Evolutionary conservation across 35 echinoderm and acorn worm species (phyloP), one percentile per base, ranked within the genome.

Genomic region (Hemicentrotus pulcherrimus): DNA sequence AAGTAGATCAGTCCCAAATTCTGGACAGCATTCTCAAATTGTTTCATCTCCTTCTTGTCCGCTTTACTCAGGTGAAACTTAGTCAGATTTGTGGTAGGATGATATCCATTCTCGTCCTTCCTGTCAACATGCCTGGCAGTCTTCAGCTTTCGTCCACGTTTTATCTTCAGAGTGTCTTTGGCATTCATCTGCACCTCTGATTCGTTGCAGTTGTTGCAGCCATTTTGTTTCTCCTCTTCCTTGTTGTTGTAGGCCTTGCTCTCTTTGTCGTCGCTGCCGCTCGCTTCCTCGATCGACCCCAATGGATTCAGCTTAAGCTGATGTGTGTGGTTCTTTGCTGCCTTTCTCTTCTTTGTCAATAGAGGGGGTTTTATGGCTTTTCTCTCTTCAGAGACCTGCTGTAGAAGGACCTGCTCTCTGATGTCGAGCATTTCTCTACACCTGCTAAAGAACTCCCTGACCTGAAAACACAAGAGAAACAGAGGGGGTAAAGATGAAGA

Each of bases 1-100:
- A 95, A 86, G 24, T 98, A 98, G 16, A 98, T 94, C 96, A 96
- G 86, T 31, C 97, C 97, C 16, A 98, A 95, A 46, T 95, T 96
- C 90, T 94, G 95, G 2, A 98, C 97, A 47, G 95, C 91, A 18
- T 95, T 61, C 16, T 95, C 96, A 59, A 94, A 98, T 70, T 95
- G 94, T 47, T 94, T 94, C 91, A 93, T 93, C 46, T 93, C 91
- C 46, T 58, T 93, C 91, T 93, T 93, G 45, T 58, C 91, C 0
- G 22, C 47, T 58, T 58, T 93, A 58, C 91, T 93, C 91, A 93
- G 28, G n/a, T 58, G 91, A 93, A 93, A 93, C 91, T 93, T 13
- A 2, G 5, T 19, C 2, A 93, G 28, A 22, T 47, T 47, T 46
- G 11, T 13, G 10, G 46, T 12, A 58, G 45, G 91, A 58, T 58